Conservation (phyloP, 2,888 invertebrate genomes). For the Drosophila histrio region DNA sequence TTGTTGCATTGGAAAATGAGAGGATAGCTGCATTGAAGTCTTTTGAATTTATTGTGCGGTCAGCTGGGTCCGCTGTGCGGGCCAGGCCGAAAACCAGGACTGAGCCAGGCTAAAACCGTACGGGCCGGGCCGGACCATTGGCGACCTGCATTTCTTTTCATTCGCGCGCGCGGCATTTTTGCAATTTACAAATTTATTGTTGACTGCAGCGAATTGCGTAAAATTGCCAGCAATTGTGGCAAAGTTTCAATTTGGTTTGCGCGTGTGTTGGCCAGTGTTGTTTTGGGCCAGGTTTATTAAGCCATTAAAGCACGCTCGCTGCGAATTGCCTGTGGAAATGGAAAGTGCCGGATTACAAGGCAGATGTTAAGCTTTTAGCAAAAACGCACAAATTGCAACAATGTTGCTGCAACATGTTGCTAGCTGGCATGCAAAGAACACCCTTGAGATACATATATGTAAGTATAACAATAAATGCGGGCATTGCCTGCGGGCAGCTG, state of each 20-base stretch:
- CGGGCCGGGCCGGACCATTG: conserved; percentile 14
- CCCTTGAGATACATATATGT: conserved; percentile 8
- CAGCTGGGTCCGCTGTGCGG: conserved; percentile 28
- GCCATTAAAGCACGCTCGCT: conserved; percentile 46
- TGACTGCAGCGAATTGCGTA: conserved; percentile 79
- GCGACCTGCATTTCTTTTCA: conserved; percentile 74
- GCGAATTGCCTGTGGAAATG: conserved; percentile 30
- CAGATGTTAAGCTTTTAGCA: background rate
- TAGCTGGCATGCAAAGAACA: background rate
- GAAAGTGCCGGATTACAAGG: conserved; percentile 34
- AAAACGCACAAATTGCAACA: conserved; percentile 34
- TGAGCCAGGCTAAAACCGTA: background rate
- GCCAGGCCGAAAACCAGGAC: conserved; percentile 1
- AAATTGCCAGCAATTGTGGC: conserved; percentile 74
- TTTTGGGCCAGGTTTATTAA: conserved; percentile 45
- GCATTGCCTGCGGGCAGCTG: conserved; percentile 62
- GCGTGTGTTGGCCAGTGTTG: conserved; percentile 18
- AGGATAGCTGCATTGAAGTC: conserved; percentile 44
- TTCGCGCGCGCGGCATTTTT: conserved; percentile 51
- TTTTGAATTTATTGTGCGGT: conserved; percentile 69
- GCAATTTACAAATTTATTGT: conserved; percentile 75
- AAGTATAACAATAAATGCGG: conserved; percentile 46
- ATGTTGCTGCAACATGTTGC: conserved; percentile 24
- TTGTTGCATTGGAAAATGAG: conserved; percentile 51
- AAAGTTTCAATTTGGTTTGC: conserved; percentile 70